phyloP scores from a whole-genome alignment of 2,113 vertebrate species.

The Panthera uncia region DNA sequence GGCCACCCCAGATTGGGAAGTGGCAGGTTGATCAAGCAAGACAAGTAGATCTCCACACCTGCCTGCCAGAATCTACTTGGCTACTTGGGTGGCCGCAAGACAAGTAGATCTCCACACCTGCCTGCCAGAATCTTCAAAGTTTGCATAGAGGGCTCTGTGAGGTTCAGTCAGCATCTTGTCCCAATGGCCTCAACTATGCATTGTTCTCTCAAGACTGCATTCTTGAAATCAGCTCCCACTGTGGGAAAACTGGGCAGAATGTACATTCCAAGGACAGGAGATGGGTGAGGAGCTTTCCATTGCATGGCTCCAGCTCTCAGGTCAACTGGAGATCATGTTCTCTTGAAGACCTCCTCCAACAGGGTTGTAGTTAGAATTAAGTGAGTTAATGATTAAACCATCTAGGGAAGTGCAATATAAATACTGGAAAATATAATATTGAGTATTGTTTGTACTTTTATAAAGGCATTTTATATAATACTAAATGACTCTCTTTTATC shows the following conservation, averaged over 20 bases:
- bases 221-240: background rate
- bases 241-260: fast-evolving
- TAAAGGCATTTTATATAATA: background rate
- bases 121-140: background rate
- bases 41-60: background rate
- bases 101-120: background rate
- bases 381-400: background rate
- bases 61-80: background rate
- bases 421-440: background rate
- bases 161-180: background rate
- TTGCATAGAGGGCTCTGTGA: background rate
- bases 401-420: background rate
- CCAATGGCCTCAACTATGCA: background rate
- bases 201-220: background rate
- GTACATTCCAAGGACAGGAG: background rate
- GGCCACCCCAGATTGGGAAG: background rate
- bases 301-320: background rate
- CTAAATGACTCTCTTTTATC: background rate
- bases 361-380: background rate
- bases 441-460: background rate
- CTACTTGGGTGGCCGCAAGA: background rate
- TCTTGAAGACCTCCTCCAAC: background rate
- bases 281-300: background rate
- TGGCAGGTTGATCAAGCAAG: background rate
- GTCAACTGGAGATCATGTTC: background rate